Evolutionary conservation across 2,888 invertebrate genomes (phyloP).

Genomic region (Ommatoiulus sabulosus): DNA sequence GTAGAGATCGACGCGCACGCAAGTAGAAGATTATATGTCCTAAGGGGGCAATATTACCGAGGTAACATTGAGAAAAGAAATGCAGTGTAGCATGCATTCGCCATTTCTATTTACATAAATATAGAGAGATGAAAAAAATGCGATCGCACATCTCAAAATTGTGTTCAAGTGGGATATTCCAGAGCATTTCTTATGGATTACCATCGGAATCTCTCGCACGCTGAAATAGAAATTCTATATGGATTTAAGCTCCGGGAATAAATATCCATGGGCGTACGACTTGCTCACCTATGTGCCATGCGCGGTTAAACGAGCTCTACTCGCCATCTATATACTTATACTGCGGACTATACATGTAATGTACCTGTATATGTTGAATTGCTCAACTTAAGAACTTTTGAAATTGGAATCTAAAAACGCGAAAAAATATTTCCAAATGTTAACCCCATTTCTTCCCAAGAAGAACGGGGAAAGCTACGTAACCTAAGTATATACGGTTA

Average conservation of each 20-base stretch:
- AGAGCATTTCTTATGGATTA: conserved; percentile 26
- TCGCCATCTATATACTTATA: not conserved
- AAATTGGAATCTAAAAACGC: not conserved
- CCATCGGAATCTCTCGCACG: conserved; percentile 20
- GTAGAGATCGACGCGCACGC: conserved; percentile 12
- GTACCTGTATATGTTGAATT: not conserved
- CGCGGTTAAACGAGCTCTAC: not conserved
- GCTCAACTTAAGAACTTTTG: not conserved
- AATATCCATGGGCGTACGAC: not conserved
- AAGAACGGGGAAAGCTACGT: not conserved
- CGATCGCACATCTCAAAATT: not conserved
- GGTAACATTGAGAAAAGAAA: conserved; percentile 43
- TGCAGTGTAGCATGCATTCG: conserved; percentile 36
- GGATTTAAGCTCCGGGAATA: conserved; percentile 13
- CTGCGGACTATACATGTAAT: too few species aligned
- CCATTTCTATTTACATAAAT: conserved; percentile 40
- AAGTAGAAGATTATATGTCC: conserved; percentile 36
- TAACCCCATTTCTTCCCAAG: not conserved
- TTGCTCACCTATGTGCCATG: conserved; percentile 20
- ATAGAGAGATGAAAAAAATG: not conserved
- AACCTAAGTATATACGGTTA: not conserved
- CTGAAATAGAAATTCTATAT: conserved; percentile 35
- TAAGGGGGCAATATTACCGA: conserved; percentile 36
- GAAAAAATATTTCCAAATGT: not conserved
- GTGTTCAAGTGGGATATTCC: not conserved